Evolutionary conservation across 1,140 invertebrate species (phyloP), one percentile per base, ranked within the genome.

Genomic region (Anoplolepis gracilipes): DNA sequence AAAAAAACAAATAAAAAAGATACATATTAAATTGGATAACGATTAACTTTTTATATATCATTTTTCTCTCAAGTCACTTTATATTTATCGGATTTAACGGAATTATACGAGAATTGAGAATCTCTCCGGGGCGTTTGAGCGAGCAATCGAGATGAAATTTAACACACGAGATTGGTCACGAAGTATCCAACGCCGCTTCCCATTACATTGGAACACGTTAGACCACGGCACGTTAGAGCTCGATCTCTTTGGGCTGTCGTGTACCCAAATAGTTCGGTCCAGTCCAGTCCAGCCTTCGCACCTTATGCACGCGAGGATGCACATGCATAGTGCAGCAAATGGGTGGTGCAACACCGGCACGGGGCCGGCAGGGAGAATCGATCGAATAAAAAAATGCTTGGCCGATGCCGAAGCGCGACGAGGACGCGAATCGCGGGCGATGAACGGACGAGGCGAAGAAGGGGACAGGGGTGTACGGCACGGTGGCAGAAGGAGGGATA

Each of bases 381-480:
- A 92, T 91, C 73, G 77, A 88, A 90, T 89, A 90, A 90, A 92
- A 91, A 90, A 91, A 92, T 88, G 86, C 90, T 89, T 90, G 88
- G 87, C 86, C 90, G 91, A 91, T 88, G 87, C 86, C 91, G 85
- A 92, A 91, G 90, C 92, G 88, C 90, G 87, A 87, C 82, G 87
- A 92, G 91, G 89, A 92, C 88, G 86, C 89, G 92, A 92, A 91
- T 92, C 91, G 87, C 87, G 90, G 87, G 86, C 88, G 85, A 89
- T 86, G 85, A 85, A 84, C 49, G 87, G 86, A 85, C 82, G 84
- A 70, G 87, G 89, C 89, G 64, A 89, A 91, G 85, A 82, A 79
- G 67, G 87, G 84, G 89, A 91, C 85, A 81, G 82, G 65, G 87
- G 86, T 84, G 62, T 53, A 81, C 88, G 91, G 88, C 85, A 85